Evolutionary conservation across 2,888 invertebrate genomes (phyloP).

Genomic region (Spicauda simplicius): DNA sequence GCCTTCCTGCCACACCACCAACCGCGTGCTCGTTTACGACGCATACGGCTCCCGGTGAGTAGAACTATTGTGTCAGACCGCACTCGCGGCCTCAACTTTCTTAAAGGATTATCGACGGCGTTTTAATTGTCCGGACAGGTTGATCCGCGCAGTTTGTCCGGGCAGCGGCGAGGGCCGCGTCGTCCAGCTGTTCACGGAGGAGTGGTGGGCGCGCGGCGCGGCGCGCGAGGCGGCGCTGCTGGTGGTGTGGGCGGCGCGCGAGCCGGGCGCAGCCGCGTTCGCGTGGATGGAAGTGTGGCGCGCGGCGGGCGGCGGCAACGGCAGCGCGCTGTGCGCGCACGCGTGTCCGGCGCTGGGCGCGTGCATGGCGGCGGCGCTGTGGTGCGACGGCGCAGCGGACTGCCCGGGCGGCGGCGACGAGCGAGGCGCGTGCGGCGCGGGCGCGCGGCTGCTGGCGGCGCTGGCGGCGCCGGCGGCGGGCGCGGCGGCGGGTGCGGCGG

Average conservation of each 20-base stretch:
- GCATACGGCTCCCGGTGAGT: constrained; percentile 85
- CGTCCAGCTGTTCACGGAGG: constrained; percentile 92
- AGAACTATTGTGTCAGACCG: neutral
- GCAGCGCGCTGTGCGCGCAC: constrained; percentile 59
- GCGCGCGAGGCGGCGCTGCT: constrained; percentile 88
- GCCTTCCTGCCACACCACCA: constrained; percentile 89
- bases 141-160: constrained; percentile 90
- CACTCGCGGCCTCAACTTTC: neutral
- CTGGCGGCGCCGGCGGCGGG: constrained; percentile 88
- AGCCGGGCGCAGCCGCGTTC: constrained; percentile 90
- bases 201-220: constrained; percentile 85
- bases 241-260: constrained; percentile 93
- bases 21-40: constrained; percentile 92
- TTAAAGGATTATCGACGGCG: neutral
- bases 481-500: constrained; percentile 87
- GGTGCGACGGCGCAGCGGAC: constrained; percentile 66
- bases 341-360: constrained; percentile 90
- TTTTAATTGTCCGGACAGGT: constrained; percentile 51
- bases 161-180: constrained; percentile 86
- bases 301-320: constrained; percentile 65
- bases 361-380: constrained; percentile 89
- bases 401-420: constrained; percentile 91
- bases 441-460: constrained; percentile 82
- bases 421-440: constrained; percentile 63
- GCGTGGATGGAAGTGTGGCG: constrained; percentile 89